Evolutionary conservation across 1,140 invertebrate genomes (phyloP).

Genomic region (Metaphire vulgaris): DNA sequence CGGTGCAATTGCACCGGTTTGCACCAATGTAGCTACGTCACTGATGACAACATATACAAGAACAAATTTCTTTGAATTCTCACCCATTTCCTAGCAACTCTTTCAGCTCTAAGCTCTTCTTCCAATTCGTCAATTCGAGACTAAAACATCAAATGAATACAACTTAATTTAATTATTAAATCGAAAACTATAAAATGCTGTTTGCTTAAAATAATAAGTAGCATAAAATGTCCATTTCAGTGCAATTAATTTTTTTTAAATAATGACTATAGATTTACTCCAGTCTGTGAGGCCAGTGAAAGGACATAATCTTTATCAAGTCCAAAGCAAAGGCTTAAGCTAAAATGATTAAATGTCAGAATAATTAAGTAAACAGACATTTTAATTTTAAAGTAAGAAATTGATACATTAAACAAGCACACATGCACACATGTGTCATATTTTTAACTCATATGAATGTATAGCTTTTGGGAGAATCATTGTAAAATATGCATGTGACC

Average conservation of each 20-base stretch:
- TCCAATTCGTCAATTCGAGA: constrained; percentile 15
- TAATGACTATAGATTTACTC: not conserved
- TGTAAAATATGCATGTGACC: too few relatives aligned
- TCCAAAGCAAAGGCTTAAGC: too few relatives aligned
- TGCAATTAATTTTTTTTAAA: not conserved
- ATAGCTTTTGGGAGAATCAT: too few relatives aligned
- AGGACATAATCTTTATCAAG: not conserved
- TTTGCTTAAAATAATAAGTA: not conserved
- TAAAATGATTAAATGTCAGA: too few relatives aligned
- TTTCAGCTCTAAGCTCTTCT: constrained; percentile 19
- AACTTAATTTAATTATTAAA: not conserved
- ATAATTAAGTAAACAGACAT: too few relatives aligned
- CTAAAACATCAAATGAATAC: not conserved
- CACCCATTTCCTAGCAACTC: constrained; percentile 20
- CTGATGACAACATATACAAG: too few relatives aligned
- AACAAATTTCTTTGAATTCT: not conserved
- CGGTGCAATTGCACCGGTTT: too few relatives aligned
- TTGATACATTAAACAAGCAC: too few relatives aligned
- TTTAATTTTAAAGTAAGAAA: too few relatives aligned
- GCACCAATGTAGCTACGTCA: too few relatives aligned
- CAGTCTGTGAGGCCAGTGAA: not conserved
- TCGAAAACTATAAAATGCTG: not conserved
- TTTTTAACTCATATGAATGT: too few relatives aligned
- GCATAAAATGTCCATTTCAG: not conserved
- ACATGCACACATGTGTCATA: too few relatives aligned